Evolutionary conservation across 2,797 vertebrate genomes (phyloP).

Genomic region (Acanthurus tractus): DNA sequence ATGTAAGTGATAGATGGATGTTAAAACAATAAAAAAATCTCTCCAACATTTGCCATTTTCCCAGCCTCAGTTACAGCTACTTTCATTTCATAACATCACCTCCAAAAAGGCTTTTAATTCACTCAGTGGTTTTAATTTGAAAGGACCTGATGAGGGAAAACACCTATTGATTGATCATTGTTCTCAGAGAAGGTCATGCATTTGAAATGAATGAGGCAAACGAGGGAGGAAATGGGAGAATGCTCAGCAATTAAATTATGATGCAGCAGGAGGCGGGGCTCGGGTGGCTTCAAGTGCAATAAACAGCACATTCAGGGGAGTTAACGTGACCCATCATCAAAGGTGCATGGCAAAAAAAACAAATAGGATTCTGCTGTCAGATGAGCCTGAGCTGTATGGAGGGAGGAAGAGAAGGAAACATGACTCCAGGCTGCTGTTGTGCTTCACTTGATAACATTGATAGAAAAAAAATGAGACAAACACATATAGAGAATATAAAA

Average conservation of each 20-base stretch:
- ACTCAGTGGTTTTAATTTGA: slow-evolving; percentile 71
- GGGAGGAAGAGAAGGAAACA: slow-evolving; percentile 39
- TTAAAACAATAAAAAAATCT: no score
- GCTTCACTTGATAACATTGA: slow-evolving; percentile 29
- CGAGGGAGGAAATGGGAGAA: background rate
- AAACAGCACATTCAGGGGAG: slow-evolving; percentile 65
- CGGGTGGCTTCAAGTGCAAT: slow-evolving; percentile 56
- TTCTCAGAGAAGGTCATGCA: slow-evolving; percentile 84
- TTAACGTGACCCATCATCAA: slow-evolving; percentile 63
- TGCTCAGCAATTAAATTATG: slow-evolving; percentile 76
- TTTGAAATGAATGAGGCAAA: slow-evolving; percentile 78
- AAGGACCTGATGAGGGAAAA: slow-evolving; percentile 71
- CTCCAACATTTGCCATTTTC: slow-evolving; percentile 42
- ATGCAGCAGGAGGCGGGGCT: slow-evolving; percentile 45
- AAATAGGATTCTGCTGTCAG: slow-evolving; percentile 61
- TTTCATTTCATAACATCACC: slow-evolving; percentile 60
- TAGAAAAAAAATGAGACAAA: slow-evolving; percentile 46
- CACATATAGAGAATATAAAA: slow-evolving; percentile 15
- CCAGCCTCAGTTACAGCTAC: slow-evolving; percentile 40
- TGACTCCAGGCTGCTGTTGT: slow-evolving; percentile 57
- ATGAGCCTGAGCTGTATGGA: slow-evolving; percentile 22
- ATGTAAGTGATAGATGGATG: no score
- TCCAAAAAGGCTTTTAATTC: slow-evolving; percentile 60
- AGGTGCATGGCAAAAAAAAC: slow-evolving; percentile 48
- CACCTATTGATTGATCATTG: slow-evolving; percentile 84